phyloP scores from a whole-genome alignment of 2,113 vertebrate species.

The Scytalopus superciliaris region DNA sequence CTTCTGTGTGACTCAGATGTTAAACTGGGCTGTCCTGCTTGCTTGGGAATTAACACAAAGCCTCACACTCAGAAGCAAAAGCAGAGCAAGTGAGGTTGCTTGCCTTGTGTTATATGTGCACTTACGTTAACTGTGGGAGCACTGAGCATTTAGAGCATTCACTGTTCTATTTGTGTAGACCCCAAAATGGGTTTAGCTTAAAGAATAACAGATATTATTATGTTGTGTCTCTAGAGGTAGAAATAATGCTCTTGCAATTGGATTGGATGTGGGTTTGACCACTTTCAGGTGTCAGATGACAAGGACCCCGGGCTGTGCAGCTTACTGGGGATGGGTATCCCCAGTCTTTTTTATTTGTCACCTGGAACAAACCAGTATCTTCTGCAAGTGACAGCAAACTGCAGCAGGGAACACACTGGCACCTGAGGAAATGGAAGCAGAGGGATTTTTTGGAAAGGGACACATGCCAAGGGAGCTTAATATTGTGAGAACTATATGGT shows the following conservation, averaged over 20 bases:
- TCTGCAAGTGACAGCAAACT: not conserved
- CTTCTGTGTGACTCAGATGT: not conserved
- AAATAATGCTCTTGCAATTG: not conserved
- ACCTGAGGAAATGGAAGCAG: not conserved
- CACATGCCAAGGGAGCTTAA: too few species aligned
- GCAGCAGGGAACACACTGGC: not conserved
- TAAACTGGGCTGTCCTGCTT: not conserved
- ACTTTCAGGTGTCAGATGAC: not conserved
- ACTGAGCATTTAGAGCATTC: not conserved
- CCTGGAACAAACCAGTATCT: accelerated
- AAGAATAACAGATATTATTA: not conserved
- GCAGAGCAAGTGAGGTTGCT: not conserved
- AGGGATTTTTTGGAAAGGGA: not conserved
- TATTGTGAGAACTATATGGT: not conserved
- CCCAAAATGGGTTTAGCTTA: not conserved
- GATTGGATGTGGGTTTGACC: not conserved
- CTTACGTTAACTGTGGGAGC: not conserved
- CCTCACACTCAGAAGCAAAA: not conserved
- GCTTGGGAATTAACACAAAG: not conserved
- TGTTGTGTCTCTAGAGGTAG: not conserved
- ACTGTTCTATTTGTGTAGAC: not conserved
- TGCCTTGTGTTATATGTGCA: accelerated
- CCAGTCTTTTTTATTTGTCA: not conserved
- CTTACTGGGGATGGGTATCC: not conserved
- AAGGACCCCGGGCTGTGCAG: not conserved